Conservation (phyloP, 2,797 vertebrate genomes). For the Thripadectes ignobilis region DNA sequence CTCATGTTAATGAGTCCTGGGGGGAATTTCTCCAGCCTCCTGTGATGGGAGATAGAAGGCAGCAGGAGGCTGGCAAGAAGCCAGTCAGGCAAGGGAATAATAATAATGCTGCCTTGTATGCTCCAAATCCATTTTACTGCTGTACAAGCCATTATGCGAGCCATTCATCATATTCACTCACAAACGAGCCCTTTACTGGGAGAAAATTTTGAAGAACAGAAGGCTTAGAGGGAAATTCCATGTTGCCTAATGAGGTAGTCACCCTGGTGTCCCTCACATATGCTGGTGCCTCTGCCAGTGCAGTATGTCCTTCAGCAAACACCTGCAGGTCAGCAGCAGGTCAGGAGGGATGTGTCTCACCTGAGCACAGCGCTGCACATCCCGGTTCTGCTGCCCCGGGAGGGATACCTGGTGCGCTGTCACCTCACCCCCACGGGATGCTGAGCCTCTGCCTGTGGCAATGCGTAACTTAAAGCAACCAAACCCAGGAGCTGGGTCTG, state of each 20-base stretch:
- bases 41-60: neutral
- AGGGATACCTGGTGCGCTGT: neutral
- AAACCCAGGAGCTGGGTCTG: rapidly evolving
- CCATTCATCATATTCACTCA: neutral
- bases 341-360: rapidly evolving
- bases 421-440: rapidly evolving
- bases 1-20: neutral
- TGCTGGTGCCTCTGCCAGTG: neutral
- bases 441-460: neutral
- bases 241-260: neutral
- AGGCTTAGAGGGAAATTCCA: neutral
- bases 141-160: neutral
- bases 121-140: neutral
- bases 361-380: neutral
- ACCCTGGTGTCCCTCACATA: neutral
- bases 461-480: neutral
- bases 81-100: neutral
- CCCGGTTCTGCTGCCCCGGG: neutral
- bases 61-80: constrained; percentile 9
- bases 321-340: neutral
- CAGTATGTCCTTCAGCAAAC: neutral
- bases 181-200: neutral
- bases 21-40: neutral
- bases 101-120: neutral
- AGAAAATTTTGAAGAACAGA: neutral